Percentiles rank a stretch among this genome's conserved stretches.
Conservation (phyloP, 1,140 invertebrate genomes). For the Galendromus occidentalis region DNA sequence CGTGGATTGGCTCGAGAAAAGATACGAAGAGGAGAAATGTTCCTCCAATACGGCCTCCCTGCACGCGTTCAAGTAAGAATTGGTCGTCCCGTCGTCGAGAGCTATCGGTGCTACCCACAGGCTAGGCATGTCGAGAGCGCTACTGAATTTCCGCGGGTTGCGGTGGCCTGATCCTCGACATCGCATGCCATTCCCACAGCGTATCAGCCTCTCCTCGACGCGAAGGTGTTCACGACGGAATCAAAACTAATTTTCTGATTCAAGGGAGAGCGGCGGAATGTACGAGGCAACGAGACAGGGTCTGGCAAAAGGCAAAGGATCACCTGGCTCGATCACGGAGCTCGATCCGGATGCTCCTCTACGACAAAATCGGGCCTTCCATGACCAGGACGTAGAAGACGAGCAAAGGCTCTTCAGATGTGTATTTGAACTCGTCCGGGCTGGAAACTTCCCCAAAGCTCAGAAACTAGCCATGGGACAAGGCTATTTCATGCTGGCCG, state of each 20-base stretch:
- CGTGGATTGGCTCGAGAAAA: not conserved
- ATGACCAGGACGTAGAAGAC: constrained; percentile 71
- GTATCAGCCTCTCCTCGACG: too few species aligned
- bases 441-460: constrained; percentile 61
- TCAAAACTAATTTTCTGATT: too few species aligned
- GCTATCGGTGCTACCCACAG: too few species aligned
- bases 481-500: constrained; percentile 73
- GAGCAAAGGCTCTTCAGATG: constrained; percentile 46
- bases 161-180: too few species aligned
- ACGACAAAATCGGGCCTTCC: constrained; percentile 45
- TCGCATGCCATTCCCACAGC: too few species aligned
- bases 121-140: too few species aligned
- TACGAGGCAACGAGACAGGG: not conserved
- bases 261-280: not conserved
- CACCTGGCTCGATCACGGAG: constrained; percentile 22
- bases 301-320: not conserved
- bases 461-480: constrained; percentile 56
- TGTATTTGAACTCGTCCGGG: constrained; percentile 56
- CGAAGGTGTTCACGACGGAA: too few species aligned
- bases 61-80: not conserved
- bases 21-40: not conserved
- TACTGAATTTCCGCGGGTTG: too few species aligned
- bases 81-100: too few species aligned
- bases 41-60: not conserved
- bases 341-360: constrained; percentile 83